Percentiles rank a stretch among this genome's conserved stretches.
Conservation (phyloP, 1,140 invertebrate species). For the Anagrus nilaparvatae region DNA sequence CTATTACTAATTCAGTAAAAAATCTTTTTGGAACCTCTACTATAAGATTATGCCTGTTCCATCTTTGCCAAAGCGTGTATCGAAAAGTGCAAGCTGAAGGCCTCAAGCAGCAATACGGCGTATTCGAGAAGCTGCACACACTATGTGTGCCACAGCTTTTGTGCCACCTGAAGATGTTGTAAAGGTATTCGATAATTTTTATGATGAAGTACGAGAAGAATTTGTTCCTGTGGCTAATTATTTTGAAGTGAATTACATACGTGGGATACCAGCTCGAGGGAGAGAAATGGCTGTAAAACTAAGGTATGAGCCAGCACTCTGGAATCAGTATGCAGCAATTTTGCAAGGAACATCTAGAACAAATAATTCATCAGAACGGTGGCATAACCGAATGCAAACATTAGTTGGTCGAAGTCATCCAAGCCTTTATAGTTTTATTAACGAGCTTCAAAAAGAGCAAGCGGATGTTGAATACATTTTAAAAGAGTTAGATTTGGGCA, state of each 20-base stretch:
- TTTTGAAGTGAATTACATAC: slow-evolving; percentile 12
- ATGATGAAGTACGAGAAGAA: slow-evolving; percentile 6
- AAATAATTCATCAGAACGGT: slow-evolving; percentile 12
- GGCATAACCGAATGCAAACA: slow-evolving; percentile 12
- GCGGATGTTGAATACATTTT: slow-evolving; percentile 3
- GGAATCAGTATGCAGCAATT: slow-evolving; percentile 7
- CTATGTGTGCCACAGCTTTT: no score
- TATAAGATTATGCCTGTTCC: no score
- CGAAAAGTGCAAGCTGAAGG: slow-evolving; percentile 10
- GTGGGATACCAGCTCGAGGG: slow-evolving; percentile 9
- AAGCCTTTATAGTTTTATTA: slow-evolving; percentile 11
- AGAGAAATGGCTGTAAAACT: slow-evolving; percentile 7
- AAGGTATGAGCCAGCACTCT: background rate
- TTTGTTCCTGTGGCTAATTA: slow-evolving; percentile 6
- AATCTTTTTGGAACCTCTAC: no score
- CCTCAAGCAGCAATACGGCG: background rate
- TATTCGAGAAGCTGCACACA: background rate
- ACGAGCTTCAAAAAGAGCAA: slow-evolving; percentile 10
- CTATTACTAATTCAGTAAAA: no score
- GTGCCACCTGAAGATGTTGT: no score
- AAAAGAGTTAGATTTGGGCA: no score
- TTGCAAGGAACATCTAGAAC: slow-evolving; percentile 6
- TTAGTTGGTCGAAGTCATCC: slow-evolving; percentile 10
- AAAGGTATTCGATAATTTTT: no score
- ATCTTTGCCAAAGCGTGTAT: slow-evolving; percentile 6